These are phyloP conservation scores for Chydorus sphaericus DNA, from an alignment of 2,888 invertebrate species.

Conservation along the genomic window DNA sequence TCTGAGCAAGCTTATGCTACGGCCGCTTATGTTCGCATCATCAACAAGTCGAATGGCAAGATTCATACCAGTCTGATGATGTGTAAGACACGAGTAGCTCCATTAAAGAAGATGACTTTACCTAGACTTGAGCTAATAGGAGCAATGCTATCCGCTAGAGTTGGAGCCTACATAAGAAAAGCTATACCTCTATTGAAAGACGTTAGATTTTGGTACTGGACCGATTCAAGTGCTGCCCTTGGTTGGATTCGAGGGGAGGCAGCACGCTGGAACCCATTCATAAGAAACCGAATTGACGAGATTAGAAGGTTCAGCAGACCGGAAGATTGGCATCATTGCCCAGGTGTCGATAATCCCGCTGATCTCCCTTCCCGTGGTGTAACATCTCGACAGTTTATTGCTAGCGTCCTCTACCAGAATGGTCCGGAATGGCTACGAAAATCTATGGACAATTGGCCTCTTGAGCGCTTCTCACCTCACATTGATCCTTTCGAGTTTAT, in stretches of 20 bases:
- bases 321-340: slow-evolving; percentile 20
- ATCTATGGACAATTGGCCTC: background rate
- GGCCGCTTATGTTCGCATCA: slow-evolving; percentile 18
- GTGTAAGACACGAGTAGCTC: slow-evolving; percentile 19
- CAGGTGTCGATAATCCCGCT: slow-evolving; percentile 22
- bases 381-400: slow-evolving; percentile 13
- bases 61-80: slow-evolving; percentile 12
- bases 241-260: slow-evolving; percentile 18
- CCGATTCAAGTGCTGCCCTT: slow-evolving; percentile 18
- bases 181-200: background rate
- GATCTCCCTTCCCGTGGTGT: slow-evolving; percentile 22
- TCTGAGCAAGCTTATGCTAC: slow-evolving; percentile 20
- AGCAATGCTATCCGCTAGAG: background rate
- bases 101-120: slow-evolving; percentile 19
- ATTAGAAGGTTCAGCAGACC: slow-evolving; percentile 17
- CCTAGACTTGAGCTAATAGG: slow-evolving; percentile 20
- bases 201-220: slow-evolving; percentile 16
- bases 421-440: slow-evolving; percentile 20
- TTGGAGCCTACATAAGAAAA: background rate
- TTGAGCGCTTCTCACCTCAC: too few relatives aligned
- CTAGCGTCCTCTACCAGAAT: slow-evolving; percentile 19
- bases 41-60: background rate
- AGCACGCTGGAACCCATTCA: slow-evolving; percentile 19
- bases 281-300: slow-evolving; percentile 20
- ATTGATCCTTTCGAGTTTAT: background rate